Base-by-base conservation (phyloP, 2,888 invertebrate genomes). In the Sphaerophoria taeniata region DNA sequence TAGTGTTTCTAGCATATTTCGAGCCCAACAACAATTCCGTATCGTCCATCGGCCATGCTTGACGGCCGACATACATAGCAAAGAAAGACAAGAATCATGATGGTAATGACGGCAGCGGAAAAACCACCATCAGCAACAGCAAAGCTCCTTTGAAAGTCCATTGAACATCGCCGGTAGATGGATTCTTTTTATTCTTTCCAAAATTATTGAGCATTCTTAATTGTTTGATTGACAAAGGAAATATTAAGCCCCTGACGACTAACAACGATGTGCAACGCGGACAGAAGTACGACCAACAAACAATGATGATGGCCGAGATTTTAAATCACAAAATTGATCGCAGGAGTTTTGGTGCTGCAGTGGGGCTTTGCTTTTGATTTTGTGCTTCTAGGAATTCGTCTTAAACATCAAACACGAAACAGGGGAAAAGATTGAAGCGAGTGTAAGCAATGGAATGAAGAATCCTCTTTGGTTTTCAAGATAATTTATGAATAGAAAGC, bases 151-250 rank as follows among this genome's bases (percentile, higher is more conserved):
- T 55, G 55, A 39, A 43, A 12, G 11, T 9, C 47, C 24, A 43
- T 6, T 12, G 39, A 56, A 12, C 49, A 33, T 43, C 56, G 43
- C 51, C 56, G 51, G 43, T 39, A 24, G 58, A 36, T 53, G 24
- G 60, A 67, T n/a, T n/a, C n/a, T 24, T 24, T 24, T 24, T 53
- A 51, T 71, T 72, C 58, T 72, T 36, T 31, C 16, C 58, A 47
- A 34, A 71, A 73, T 69, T 73, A 69, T 67, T 69, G 72, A 72
- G 60, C 63, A 31, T 71, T 67, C 63, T 76, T 76, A 51, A 72
- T 67, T 72, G 60, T 60, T 67, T 55, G 71, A 76, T 71, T 76
- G 81, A 36, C 72, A 82, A 82, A 72, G 72, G 71, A 45, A 49
- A 67, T 67, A 67, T 31, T 47, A 72, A 49, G 67, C 39, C 36